A percentile compares a stretch with the other conserved stretches of the same genome.
Evolutionary conservation across 1,140 invertebrate species (phyloP).

Genomic region (Ceratosolen fusciceps): DNA sequence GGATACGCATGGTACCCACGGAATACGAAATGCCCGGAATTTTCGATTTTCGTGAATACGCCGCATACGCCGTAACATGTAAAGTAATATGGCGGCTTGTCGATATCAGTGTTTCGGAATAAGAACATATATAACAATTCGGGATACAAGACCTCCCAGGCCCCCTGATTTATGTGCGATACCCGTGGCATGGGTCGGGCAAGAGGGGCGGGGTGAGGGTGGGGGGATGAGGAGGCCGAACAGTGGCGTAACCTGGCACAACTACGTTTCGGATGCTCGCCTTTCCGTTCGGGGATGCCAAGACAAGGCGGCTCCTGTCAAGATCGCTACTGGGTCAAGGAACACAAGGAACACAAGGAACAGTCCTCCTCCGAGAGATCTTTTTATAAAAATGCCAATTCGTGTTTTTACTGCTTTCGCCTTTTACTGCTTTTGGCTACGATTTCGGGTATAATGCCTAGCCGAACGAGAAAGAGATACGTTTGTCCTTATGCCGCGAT

Average conservation of each 20-base stretch:
- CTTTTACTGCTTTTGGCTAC: no score
- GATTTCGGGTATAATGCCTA: no score
- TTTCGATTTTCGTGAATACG: no score
- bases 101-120: constrained; percentile 5
- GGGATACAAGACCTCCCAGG: background rate
- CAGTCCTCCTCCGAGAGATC: no score
- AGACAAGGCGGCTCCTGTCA: no score
- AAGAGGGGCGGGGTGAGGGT: background rate
- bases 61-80: no score
- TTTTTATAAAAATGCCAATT: constrained; percentile 12
- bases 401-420: background rate
- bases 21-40: constrained; percentile 8
- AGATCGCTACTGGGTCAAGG: background rate
- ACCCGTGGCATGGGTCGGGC: background rate
- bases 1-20: background rate
- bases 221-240: no score
- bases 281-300: no score
- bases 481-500: no score
- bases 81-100: background rate
- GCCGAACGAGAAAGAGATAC: no score
- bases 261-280: background rate
- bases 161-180: background rate
- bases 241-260: no score
- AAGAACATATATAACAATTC: background rate
- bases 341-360: background rate